phyloP scores from a whole-genome alignment of 2,797 vertebrate species.

The Pampus argenteus region DNA sequence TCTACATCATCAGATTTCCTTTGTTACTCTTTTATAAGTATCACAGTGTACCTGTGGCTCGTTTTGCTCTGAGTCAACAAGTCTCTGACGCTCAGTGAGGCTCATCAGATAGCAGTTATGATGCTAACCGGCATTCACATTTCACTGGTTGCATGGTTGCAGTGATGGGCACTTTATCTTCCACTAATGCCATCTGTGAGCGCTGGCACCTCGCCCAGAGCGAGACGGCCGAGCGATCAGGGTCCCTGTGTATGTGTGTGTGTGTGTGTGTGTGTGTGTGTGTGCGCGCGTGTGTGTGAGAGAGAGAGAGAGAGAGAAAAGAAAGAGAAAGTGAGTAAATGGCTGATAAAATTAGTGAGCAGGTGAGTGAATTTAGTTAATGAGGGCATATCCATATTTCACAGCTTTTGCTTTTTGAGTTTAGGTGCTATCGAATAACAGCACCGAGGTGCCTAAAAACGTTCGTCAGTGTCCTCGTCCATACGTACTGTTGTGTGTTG shows the following conservation, averaged over 20 bases:
- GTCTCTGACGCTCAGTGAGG: slow-evolving; percentile 49
- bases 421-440: slow-evolving; percentile 8
- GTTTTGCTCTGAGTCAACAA: slow-evolving; percentile 56
- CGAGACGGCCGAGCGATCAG: slow-evolving; percentile 29
- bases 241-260: slow-evolving; percentile 5
- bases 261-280: slow-evolving; percentile 14
- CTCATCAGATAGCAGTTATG: slow-evolving; percentile 61
- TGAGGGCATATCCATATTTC: slow-evolving; percentile 32
- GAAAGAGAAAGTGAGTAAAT: slow-evolving; percentile 10
- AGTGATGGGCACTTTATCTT: slow-evolving; percentile 73
- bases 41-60: slow-evolving; percentile 49
- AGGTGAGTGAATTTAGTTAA: slow-evolving; percentile 51
- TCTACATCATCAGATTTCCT: neutral
- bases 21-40: neutral
- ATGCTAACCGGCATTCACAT: slow-evolving; percentile 73
- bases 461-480: neutral
- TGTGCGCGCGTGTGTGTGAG: slow-evolving; percentile 7
- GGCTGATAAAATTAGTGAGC: slow-evolving; percentile 39
- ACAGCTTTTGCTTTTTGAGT: slow-evolving; percentile 22
- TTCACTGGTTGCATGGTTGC: slow-evolving; percentile 73
- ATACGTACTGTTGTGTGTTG: neutral
- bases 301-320: neutral
- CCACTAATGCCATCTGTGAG: slow-evolving; percentile 80
- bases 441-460: neutral
- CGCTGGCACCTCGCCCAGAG: slow-evolving; percentile 70